Evolutionary conservation across 2,113 vertebrate species (phyloP).

Genomic region (Rynchops niger): DNA sequence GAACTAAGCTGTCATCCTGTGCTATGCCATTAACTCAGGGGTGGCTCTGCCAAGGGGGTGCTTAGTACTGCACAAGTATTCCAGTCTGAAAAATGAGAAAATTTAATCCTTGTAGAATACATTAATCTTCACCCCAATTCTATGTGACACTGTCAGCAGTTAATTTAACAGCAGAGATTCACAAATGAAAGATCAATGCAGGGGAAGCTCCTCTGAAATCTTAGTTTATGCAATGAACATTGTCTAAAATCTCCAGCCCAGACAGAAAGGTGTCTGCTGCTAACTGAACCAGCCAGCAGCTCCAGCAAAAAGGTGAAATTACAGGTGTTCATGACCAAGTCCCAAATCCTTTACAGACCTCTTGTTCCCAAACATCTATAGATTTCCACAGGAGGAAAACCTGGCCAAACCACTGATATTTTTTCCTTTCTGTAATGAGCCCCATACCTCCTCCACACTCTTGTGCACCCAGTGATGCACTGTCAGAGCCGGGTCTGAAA

Average conservation of each 20-base stretch:
- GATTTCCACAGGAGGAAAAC: not conserved
- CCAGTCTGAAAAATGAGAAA: constrained; percentile 20
- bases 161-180: constrained; percentile 18
- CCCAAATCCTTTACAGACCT: not conserved
- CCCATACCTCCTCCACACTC: not conserved
- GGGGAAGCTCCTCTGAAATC: not conserved
- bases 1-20: not conserved
- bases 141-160: constrained; percentile 4
- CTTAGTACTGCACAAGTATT: not conserved
- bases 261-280: not conserved
- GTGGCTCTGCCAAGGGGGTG: not conserved
- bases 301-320: not conserved
- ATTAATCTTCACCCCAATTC: constrained; percentile 35
- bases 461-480: not conserved
- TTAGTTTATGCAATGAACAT: not conserved
- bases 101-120: constrained; percentile 22
- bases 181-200: constrained; percentile 13
- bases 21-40: not conserved
- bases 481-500: not conserved
- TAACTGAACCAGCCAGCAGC: not conserved
- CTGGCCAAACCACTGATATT: not conserved
- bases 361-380: not conserved
- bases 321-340: not conserved
- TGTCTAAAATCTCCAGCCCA: not conserved
- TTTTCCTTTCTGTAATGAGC: not conserved